These are phyloP conservation scores for Galagoides demidoff DNA, from an alignment of 2,797 vertebrate genomes.

Conservation along the genomic window DNA sequence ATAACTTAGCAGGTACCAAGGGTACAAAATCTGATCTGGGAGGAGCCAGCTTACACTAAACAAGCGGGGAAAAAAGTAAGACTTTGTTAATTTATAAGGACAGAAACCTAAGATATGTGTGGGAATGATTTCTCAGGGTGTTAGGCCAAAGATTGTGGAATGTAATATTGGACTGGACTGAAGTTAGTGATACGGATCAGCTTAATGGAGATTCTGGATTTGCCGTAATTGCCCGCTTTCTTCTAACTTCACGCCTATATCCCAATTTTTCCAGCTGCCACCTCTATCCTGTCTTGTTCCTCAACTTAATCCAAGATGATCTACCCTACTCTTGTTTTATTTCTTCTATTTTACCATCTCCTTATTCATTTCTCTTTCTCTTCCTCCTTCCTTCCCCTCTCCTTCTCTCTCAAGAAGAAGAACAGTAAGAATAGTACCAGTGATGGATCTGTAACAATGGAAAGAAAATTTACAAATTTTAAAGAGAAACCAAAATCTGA, in stretches of 20 bases:
- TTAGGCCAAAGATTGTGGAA: not conserved
- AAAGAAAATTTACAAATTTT: conserved; percentile 1
- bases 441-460: not conserved
- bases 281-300: not conserved
- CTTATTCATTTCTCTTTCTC: not conserved
- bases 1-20: not conserved
- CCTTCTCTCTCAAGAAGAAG: not conserved
- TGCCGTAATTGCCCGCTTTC: not conserved
- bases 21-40: not conserved
- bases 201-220: not conserved
- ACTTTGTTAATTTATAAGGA: conserved; percentile 1
- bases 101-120: not conserved
- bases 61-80: not conserved
- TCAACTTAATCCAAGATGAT: not conserved
- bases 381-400: not conserved
- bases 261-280: not conserved
- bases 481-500: conserved; percentile 12
- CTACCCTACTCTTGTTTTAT: not conserved
- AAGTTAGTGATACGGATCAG: not conserved
- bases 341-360: not conserved
- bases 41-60: not conserved
- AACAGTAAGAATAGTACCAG: not conserved
- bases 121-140: not conserved
- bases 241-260: not conserved
- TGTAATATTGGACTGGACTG: not conserved